phyloP scores from a whole-genome alignment of 2,797 vertebrate species.

The Protosalanx chinensis region DNA sequence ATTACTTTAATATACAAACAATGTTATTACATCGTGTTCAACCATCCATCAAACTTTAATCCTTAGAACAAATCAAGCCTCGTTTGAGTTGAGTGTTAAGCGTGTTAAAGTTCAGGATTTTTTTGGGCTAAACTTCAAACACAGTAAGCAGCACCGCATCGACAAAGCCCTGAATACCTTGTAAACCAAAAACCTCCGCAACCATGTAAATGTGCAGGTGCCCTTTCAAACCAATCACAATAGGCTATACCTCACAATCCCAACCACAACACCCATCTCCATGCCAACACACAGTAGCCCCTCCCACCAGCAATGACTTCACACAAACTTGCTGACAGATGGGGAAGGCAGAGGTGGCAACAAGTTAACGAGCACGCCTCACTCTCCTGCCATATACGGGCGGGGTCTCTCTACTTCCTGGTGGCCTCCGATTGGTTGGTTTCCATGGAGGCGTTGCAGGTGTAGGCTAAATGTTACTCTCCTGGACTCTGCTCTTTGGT shows the following conservation, averaged over 20 bases:
- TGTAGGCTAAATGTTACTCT: constrained; percentile 15
- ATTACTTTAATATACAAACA: not conserved
- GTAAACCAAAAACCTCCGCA: not conserved
- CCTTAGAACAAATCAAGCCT: not conserved
- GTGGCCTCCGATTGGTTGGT: not conserved
- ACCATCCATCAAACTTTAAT: not conserved
- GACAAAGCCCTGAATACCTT: not conserved
- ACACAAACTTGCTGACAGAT: not conserved
- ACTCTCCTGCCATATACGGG: not conserved
- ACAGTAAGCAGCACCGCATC: not conserved
- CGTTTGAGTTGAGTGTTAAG: not conserved
- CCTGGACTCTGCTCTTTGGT: constrained; percentile 17
- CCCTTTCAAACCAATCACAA: not conserved
- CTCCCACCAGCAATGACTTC: not conserved
- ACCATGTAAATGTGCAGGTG: not conserved
- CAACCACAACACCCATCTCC: not conserved
- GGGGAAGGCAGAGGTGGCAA: not conserved
- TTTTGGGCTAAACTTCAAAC: not conserved
- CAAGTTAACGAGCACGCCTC: not conserved
- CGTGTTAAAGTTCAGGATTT: not conserved
- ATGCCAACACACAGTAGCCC: not conserved
- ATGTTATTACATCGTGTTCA: not conserved
- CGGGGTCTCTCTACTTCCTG: not conserved
- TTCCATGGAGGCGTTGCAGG: not conserved
- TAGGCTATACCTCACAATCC: not conserved